Base-by-base conservation (phyloP, 2,888 invertebrate genomes). In the Philereme vetulata region DNA sequence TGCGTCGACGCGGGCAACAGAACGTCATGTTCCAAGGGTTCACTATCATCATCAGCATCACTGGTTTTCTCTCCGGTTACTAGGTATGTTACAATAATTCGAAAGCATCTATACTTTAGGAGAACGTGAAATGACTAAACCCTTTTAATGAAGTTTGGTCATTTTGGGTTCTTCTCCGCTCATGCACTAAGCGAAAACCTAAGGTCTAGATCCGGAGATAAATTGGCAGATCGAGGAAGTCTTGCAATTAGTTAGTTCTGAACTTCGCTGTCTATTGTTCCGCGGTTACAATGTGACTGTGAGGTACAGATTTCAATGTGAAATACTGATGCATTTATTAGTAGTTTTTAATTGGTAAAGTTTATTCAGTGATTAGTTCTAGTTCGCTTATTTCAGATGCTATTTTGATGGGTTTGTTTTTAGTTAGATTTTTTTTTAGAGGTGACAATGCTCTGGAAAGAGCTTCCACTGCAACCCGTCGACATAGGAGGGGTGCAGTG, bases 171-270 rank as follows among this genome's bases (percentile, higher is more conserved):
- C 21, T 21, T 21, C 21, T 21, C 21, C 21, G 7, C n/a, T 4
- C 33, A 9, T 33, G 9, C 46, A 46, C 33, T 34, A n/a, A 34
- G 34, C 21, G 33, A 46, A 34, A 4, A 6, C 10, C 45, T 9
- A 11, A 32, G 7, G 64, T 40, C 42, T 51, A 49, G 57, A 57
- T 54, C 51, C 48, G 36, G 49, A 55, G 55, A 62, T 62, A 55
- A 62, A 62, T 62, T 58, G 58, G 48, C 51, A 62, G 58, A 62
- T 58, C 58, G 47, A 33, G 62, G 55, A 62, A 62, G 58, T 62
- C 58, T 55, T 55, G 58, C 58, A 62, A 62, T 62, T 62, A 62
- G 57, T 57, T 57, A 52, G 58, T 62, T 62, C 62, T 46, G 62
- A 62, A 62, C 62, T 62, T 52, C 21, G 21, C 44, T 52, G 55